phyloP scores from a whole-genome alignment of 2,797 vertebrate species.

The Lateolabrax maculatus region DNA sequence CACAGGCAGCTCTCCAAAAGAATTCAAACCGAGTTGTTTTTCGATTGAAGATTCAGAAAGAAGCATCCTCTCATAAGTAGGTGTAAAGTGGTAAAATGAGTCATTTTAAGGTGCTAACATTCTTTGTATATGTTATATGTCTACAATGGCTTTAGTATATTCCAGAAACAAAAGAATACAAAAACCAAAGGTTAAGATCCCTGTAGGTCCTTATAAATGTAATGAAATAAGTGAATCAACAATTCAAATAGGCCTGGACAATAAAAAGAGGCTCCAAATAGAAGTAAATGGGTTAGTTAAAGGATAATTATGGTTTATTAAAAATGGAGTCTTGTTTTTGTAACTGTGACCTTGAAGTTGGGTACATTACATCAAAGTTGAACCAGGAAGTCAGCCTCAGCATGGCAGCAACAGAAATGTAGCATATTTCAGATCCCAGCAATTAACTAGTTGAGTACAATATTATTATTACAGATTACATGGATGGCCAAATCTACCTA shows the following conservation, averaged over 20 bases:
- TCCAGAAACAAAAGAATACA: neutral
- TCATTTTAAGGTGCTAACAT: conserved; percentile 3
- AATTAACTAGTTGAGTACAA: too few species aligned
- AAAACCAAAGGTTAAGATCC: neutral
- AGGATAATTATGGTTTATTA: neutral
- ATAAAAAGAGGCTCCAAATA: neutral
- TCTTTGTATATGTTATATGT: neutral
- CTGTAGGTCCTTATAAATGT: neutral
- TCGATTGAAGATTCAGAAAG: conserved; percentile 9
- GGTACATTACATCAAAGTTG: too few species aligned
- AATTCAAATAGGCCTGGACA: neutral
- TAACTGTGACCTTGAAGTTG: neutral
- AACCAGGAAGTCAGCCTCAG: too few species aligned
- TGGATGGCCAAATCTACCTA: too few species aligned
- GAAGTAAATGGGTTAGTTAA: too few species aligned
- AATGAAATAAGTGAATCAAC: neutral
- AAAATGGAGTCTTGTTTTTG: neutral
- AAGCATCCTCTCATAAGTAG: conserved; percentile 3
- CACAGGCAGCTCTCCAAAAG: conserved; percentile 15
- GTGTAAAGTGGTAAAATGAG: too few species aligned
- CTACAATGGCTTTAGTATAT: too few species aligned
- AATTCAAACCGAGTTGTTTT: conserved; percentile 16
- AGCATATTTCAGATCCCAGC: too few species aligned
- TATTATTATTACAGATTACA: too few species aligned
- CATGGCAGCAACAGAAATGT: too few species aligned